Percentiles rank a stretch among this genome's conserved stretches.
Conservation (phyloP, 2,113 vertebrate genomes). For the Labeo catla region DNA sequence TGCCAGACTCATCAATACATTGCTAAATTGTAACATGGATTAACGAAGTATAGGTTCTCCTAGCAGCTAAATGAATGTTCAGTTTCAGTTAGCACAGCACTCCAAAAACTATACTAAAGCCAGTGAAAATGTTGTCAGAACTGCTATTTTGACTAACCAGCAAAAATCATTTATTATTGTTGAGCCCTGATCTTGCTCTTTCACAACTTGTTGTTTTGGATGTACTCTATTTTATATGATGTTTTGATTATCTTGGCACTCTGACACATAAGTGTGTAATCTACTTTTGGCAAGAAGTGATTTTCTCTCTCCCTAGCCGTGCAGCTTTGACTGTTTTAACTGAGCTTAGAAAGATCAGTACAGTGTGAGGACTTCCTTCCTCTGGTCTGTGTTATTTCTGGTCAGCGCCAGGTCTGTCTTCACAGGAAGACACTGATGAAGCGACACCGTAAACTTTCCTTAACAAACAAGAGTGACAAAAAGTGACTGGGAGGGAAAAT, state of each 20-base stretch:
- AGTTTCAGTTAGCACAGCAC: too few relatives aligned
- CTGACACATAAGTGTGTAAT: neutral
- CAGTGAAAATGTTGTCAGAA: too few relatives aligned
- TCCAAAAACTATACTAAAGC: too few relatives aligned
- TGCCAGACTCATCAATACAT: neutral
- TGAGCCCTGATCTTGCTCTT: too few relatives aligned
- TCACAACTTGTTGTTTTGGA: neutral
- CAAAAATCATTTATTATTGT: too few relatives aligned
- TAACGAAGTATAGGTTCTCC: too few relatives aligned
- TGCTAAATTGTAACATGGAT: neutral
- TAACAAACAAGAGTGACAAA: neutral
- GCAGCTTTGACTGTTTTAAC: conserved; percentile 1
- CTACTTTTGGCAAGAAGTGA: neutral
- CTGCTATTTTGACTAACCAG: too few relatives aligned
- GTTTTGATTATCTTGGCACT: neutral
- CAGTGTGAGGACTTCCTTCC: conserved; percentile 38
- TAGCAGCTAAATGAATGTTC: too few relatives aligned
- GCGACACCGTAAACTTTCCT: neutral
- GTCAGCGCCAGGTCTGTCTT: conserved; percentile 10
- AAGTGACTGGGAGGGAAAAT: neutral
- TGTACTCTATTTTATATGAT: neutral
- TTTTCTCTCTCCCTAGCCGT: neutral
- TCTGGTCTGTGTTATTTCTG: conserved; percentile 45
- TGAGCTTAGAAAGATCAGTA: neutral
- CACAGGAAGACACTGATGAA: conserved; percentile 32